A percentile compares a stretch with the other conserved stretches of the same genome.
Conservation (phyloP, 2,113 vertebrate genomes). For the Nerophis ophidion region DNA sequence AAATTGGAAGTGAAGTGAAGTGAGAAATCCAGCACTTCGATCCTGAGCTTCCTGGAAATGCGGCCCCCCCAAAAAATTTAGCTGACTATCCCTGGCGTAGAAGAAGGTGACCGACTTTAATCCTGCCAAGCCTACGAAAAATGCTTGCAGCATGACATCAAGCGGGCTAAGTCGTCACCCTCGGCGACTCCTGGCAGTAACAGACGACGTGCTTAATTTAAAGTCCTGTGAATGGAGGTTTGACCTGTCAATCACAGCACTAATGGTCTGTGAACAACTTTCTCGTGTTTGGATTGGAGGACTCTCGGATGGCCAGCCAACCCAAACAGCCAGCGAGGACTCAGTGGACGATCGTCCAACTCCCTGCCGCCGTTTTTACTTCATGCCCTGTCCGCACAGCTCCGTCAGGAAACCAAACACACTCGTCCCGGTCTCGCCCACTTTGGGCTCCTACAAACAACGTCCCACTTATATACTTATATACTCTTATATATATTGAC, state of each 20-base stretch:
- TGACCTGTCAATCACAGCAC: slow-evolving; percentile 75
- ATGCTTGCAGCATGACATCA: slow-evolving; percentile 33
- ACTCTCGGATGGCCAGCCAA: slow-evolving; percentile 67
- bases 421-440: slow-evolving; percentile 51
- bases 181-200: slow-evolving; percentile 36
- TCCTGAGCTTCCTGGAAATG: too few relatives aligned
- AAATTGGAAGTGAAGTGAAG: too few relatives aligned
- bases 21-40: too few relatives aligned
- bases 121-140: slow-evolving; percentile 22
- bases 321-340: slow-evolving; percentile 65
- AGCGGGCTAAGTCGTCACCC: slow-evolving; percentile 34
- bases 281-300: slow-evolving; percentile 68
- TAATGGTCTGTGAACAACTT: slow-evolving; percentile 76
- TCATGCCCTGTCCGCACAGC: slow-evolving; percentile 72
- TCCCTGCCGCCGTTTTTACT: slow-evolving; percentile 42
- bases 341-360: slow-evolving; percentile 55
- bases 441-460: slow-evolving; percentile 44
- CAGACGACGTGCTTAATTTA: slow-evolving; percentile 12
- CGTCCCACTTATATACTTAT: not conserved
- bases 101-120: slow-evolving; percentile 10
- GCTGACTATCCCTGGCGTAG: too few relatives aligned
- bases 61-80: too few relatives aligned
- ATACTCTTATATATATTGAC: too few relatives aligned
- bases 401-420: slow-evolving; percentile 63
- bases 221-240: slow-evolving; percentile 67